phyloP scores from a whole-genome alignment of 2,797 vertebrate species.

The Rhyacichthys aspro region DNA sequence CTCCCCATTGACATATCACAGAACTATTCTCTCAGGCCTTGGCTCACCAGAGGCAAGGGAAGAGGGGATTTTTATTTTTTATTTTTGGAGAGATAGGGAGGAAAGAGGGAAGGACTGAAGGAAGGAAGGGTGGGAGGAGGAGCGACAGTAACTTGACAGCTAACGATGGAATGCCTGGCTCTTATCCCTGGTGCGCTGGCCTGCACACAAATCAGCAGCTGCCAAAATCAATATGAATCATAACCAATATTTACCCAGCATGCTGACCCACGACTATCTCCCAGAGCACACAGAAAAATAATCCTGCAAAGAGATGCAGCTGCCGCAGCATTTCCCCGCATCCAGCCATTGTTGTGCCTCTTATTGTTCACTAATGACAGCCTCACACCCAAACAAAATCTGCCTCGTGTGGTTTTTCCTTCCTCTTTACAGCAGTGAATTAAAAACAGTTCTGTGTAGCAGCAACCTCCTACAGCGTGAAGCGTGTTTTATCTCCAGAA shows the following conservation, averaged over 20 bases:
- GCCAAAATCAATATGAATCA: conserved; percentile 81
- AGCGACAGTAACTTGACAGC: conserved; percentile 72
- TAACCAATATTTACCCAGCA: conserved; percentile 79
- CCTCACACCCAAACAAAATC: conserved; percentile 27
- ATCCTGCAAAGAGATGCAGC: conserved; percentile 62
- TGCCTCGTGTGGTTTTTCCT: background rate
- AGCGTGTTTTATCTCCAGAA: conserved; percentile 14
- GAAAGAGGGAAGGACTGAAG: background rate
- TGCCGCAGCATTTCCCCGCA: conserved; percentile 37
- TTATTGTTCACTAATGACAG: conserved; percentile 32
- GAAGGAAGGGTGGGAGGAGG: conserved; percentile 25
- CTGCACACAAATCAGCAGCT: conserved; percentile 75
- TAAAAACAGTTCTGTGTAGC: conserved; percentile 18
- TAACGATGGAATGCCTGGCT: conserved; percentile 76
- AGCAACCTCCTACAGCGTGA: conserved; percentile 5
- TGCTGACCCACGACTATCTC: conserved; percentile 70
- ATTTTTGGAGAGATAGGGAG: conserved; percentile 34
- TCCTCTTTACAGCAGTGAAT: conserved; percentile 23
- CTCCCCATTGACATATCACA: conserved; percentile 75
- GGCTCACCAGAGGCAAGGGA: conserved; percentile 34
- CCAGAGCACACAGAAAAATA: conserved; percentile 52
- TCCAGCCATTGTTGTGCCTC: conserved; percentile 37
- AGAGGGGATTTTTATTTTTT: conserved; percentile 26
- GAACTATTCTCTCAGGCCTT: conserved; percentile 53
- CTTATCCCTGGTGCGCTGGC: conserved; percentile 65